Evolutionary conservation across 2,797 vertebrate species (phyloP), one percentile per base, ranked within the genome.

Genomic region (Tangara arthus): DNA sequence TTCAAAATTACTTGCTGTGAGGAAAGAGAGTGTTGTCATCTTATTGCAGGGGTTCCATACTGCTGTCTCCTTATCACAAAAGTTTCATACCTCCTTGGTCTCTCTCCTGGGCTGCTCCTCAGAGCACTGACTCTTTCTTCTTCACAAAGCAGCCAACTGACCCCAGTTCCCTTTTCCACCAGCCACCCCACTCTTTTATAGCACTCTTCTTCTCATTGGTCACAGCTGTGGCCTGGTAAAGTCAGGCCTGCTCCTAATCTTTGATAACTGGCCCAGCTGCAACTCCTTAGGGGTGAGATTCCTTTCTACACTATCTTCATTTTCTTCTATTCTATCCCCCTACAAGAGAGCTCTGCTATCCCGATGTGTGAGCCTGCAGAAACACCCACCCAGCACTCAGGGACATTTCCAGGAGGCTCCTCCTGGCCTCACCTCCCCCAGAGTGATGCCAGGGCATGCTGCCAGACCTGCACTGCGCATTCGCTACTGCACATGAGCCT

Each of bases 401-500:
- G 39, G 35, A 56, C 49, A 27, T 26, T 70, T 44, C 35, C 60
- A 70, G 24, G 41, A 55, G 57, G 1, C 32, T 70, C 53, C 83
- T 12, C 5, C 23, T 28, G 19, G 35, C 39, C 27, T 56, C 55
- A 56, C 4, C 55, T 39, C 24, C 14, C 23, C 23, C 73, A 37
- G 26, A 4, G 8, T 0, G 8, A 22, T 4, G 30, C 12, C 2
- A 1, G 1, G 44, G 41, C 24, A 26, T 17, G 28, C 81, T 30
- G 72, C 23, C 35, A 21, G 34, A 34, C 18, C 85, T 16, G 0
- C 50, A 10, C 50, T 1, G 1, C 6, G 7, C 44, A 2, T 24
- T 21, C 69, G 34, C 46, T 16, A 5, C 50, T 22, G 65, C 30
- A 11, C 0, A 0, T 1, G 0, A 77, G 37, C 8, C 65, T 3